Evolutionary conservation across 92 coral and sea anemone genomes (phyloP), one percentile per base, ranked within the genome.

Genomic region (Phenganax subtilis): DNA sequence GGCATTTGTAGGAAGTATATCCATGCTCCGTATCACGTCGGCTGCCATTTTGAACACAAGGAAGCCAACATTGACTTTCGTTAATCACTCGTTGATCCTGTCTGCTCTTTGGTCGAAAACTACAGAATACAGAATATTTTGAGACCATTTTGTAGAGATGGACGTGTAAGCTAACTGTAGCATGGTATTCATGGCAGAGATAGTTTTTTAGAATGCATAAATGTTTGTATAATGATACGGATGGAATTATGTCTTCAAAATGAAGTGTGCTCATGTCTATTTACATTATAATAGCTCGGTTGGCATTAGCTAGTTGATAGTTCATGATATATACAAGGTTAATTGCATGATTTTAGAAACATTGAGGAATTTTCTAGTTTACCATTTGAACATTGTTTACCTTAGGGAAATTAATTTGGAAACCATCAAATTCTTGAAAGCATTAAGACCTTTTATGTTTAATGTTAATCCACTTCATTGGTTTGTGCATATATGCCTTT

Each of bases 41-140:
- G 73, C 73, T 68, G 73, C 73, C 73, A 68, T 68, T 68, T 68
- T 68, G 73, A 30, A 68, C 14, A 53, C 73, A 68, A 68, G 47
- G 70, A 64, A 64, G 52, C 14, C 8, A 17, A 17, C 53, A n/a
- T 8, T 7, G 73, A 30, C 16, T 37, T 17, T 53, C 11, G 16
- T 30, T 12, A 28, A 10, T 30, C 6, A 53, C 29, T 37, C 53
- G 29, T 68, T 68, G 53, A 16, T 68, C 47, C 37, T 68, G 3
- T 37, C 47, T 0, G 6, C 73, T 25, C 29, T 27, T 68, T 6
- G 47, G 7, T 12, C 53, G 0, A 68, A 68, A 68, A 27, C 9
- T 37, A 17, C 47, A 37, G 47, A 37, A 37, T 37, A 20, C 25
- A 68, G 54, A 20, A 10, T 68, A 68, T 30, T 68, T 68, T 10